Percentiles rank a stretch among this genome's conserved stretches.
These are phyloP conservation scores for Rhinogobius similis DNA, from an alignment of 2,113 vertebrate genomes.

Conservation along the genomic window DNA sequence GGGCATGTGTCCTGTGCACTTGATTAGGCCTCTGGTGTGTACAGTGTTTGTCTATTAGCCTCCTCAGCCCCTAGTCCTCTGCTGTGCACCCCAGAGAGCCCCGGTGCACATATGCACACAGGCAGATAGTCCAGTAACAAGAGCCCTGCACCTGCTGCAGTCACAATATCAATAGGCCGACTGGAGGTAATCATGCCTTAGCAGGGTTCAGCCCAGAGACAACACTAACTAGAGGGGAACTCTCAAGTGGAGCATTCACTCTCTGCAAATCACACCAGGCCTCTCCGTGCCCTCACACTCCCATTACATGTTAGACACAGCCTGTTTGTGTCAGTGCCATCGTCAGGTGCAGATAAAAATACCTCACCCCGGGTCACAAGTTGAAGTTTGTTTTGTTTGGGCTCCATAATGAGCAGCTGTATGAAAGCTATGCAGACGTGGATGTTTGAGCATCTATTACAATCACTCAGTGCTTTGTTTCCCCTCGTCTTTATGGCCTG, in stretches of 20 bases:
- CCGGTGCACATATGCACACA: constrained; percentile 40
- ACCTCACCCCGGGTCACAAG: constrained; percentile 65
- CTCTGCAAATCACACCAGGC: constrained; percentile 67
- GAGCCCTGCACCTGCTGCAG: constrained; percentile 70
- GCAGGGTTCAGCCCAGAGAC: constrained; percentile 62
- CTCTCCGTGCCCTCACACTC: constrained; percentile 22
- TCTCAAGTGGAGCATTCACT: constrained; percentile 73
- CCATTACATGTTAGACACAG: constrained; percentile 52
- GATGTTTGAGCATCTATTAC: constrained; percentile 56
- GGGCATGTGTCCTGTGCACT: constrained; percentile 57
- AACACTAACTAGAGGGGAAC: constrained; percentile 70
- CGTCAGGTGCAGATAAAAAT: constrained; percentile 66
- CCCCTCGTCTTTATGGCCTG: constrained; percentile 66
- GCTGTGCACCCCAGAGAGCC: constrained; percentile 62
- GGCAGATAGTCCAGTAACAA: constrained; percentile 70
- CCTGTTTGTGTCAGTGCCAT: constrained; percentile 48
- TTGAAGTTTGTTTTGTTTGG: constrained; percentile 60
- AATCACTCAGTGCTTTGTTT: constrained; percentile 70
- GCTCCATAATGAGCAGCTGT: constrained; percentile 65
- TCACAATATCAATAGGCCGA: constrained; percentile 74
- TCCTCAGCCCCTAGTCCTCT: constrained; percentile 59
- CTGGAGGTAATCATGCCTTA: constrained; percentile 68
- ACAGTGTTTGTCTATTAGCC: constrained; percentile 65
- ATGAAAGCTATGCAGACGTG: constrained; percentile 62
- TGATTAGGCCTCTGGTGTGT: constrained; percentile 75